phyloP scores from a whole-genome alignment of 2,113 vertebrate genomes.

The Campylorhamphus procurvoides region DNA sequence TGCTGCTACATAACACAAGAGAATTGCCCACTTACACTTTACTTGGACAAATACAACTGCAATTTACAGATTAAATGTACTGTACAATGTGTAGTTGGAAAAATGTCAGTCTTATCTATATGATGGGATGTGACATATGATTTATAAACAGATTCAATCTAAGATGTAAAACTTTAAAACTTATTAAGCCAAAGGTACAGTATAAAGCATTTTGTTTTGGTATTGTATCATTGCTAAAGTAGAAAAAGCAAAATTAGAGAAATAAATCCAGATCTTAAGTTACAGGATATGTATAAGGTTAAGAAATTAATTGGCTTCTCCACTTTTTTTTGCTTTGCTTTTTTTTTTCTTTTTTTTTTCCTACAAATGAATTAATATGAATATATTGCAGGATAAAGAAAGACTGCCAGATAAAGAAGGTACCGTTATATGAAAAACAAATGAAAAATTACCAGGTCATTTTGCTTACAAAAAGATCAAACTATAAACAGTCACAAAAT shows the following conservation, averaged over 20 bases:
- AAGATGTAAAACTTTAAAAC: slow-evolving; percentile 39
- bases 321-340: slow-evolving; percentile 47
- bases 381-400: slow-evolving; percentile 77
- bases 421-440: slow-evolving; percentile 77
- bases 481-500: slow-evolving; percentile 95
- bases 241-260: slow-evolving; percentile 79
- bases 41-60: slow-evolving; percentile 87
- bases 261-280: slow-evolving; percentile 76
- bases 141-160: slow-evolving; percentile 64
- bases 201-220: slow-evolving; percentile 75
- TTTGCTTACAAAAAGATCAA: slow-evolving; percentile 90
- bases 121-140: slow-evolving; percentile 56
- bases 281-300: slow-evolving; percentile 65
- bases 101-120: slow-evolving; percentile 64
- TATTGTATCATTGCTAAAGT: slow-evolving; percentile 75
- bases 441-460: slow-evolving; percentile 75
- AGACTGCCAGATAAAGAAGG: slow-evolving; percentile 70
- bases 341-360: slow-evolving; percentile 26
- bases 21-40: slow-evolving; percentile 85
- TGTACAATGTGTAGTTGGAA: slow-evolving; percentile 82
- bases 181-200: slow-evolving; percentile 70
- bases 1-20: slow-evolving; percentile 86
- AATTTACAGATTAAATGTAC: slow-evolving; percentile 84
- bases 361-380: slow-evolving; percentile 74
- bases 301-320: slow-evolving; percentile 73